Percentiles rank a stretch among this genome's conserved stretches.
Evolutionary conservation across 2,888 invertebrate genomes (phyloP).

Genomic region (Microctonus aethiopoides): DNA sequence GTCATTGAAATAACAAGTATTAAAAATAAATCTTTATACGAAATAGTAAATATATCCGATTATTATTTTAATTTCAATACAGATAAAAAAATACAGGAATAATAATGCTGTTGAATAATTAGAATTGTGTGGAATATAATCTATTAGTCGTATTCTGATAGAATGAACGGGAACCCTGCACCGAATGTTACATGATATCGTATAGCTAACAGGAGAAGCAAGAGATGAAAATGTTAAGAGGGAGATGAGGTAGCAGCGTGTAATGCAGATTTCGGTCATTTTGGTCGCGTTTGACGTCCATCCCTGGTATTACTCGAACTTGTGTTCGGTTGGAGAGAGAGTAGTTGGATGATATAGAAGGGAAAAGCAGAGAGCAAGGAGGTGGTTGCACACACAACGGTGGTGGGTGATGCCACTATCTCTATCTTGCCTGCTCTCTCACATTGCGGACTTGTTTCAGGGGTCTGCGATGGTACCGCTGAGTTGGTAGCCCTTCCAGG

Average conservation of each 20-base stretch:
- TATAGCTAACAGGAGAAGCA: background rate
- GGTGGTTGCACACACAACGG: conserved; percentile 3
- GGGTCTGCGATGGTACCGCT: conserved; percentile 49
- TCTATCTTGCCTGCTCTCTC: background rate
- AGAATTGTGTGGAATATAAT: background rate
- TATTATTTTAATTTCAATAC: background rate
- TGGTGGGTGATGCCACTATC: conserved; percentile 7
- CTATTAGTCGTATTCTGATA: background rate
- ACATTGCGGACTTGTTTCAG: conserved; percentile 61
- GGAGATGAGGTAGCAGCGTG: conserved; percentile 38
- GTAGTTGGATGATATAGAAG: conserved; percentile 32
- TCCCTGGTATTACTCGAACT: conserved; percentile 61
- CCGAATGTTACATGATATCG: conserved; percentile 1
- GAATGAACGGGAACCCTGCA: background rate
- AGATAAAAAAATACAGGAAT: background rate
- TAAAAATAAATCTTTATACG: no score
- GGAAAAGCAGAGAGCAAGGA: conserved; percentile 30
- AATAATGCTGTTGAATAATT: background rate
- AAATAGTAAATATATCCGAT: no score
- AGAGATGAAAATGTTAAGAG: background rate
- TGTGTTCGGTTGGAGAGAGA: conserved; percentile 56
- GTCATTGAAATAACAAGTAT: no score
- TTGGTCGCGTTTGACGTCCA: conserved; percentile 64
- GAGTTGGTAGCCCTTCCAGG: conserved; percentile 65
- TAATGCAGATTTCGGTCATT: conserved; percentile 64